Evolutionary conservation across 2,113 vertebrate genomes (phyloP), one percentile per base, ranked within the genome.

Genomic region (Datnioides undecimradiatus): DNA sequence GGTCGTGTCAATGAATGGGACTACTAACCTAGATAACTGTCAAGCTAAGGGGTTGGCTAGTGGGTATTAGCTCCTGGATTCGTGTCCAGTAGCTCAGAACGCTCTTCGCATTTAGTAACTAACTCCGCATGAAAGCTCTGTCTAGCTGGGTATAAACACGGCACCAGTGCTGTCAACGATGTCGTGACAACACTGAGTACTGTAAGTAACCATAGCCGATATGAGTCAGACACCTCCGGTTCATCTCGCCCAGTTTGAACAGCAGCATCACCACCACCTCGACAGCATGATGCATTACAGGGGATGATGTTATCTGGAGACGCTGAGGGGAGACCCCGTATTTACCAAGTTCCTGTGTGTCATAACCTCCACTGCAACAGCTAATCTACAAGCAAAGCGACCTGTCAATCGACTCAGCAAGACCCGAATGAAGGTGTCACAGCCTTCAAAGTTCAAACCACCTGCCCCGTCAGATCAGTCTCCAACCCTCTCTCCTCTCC

Each of bases 221-320:
- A 63, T 76, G 80, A 82, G 66, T 82, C 84, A 82, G 67, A 69
- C 76, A 57, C 59, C 63, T 46, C 57, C 43, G 45, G 12, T 59
- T 58, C 6, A 48, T 63, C 62, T 23, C 27, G 29, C 14, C 38
- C 66, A 34, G 25, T 10, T 48, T 16, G n/a, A 33, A 79, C 52
- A 76, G 17, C 73, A 55, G 1, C 54, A 49, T 11, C 71, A 31
- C 31, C 75, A 58, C 31, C 75, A 58, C 8, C 40, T 13, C 49
- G 63, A 65, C 72, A 80, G 52, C 67, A 7, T 5, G 40, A 49
- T 80, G 62, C 52, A 55, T 31, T 11, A 48, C 36, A 33, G 12
- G n/a, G 5, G 76, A 68, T 58, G 63, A n/a, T 21, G 14, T 45
- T 17, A 19, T 1, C 12, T 16, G n/a, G 33, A 14, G 27, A 52